These are phyloP conservation scores for Selenia dentaria DNA, from an alignment of 2,888 invertebrate species.

Conservation along the genomic window DNA sequence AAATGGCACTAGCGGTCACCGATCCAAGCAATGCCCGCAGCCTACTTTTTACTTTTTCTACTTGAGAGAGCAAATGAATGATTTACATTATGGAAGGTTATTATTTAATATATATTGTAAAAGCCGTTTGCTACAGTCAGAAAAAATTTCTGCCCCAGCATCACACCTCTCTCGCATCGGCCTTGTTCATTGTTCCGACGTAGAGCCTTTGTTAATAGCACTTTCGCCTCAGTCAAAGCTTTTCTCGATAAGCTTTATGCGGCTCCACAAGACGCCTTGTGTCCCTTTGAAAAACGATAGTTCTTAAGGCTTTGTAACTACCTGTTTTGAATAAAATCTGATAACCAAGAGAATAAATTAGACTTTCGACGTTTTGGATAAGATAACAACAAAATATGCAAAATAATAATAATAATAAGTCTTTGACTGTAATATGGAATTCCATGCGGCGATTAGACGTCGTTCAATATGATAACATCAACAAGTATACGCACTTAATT, in stretches of 20 bases:
- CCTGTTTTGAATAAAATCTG: neutral
- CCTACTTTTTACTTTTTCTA: no score
- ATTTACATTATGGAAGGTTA: no score
- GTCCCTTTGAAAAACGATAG: conserved; percentile 21
- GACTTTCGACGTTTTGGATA: conserved; percentile 5
- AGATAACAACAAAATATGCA: conserved; percentile 4
- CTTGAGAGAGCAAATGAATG: no score
- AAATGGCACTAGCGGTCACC: no score
- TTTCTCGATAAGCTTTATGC: conserved; percentile 49
- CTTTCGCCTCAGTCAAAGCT: conserved; percentile 60
- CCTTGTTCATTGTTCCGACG: conserved; percentile 55
- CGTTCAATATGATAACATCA: neutral
- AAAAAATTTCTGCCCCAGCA: neutral
- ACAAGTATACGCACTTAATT: conserved; percentile 10
- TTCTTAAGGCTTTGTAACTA: conserved; percentile 19
- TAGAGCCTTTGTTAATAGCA: conserved; percentile 53
- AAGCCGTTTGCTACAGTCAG: neutral
- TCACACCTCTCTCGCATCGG: neutral
- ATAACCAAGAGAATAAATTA: neutral
- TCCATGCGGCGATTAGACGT: conserved; percentile 2
- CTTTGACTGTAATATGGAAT: conserved; percentile 4
- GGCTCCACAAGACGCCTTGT: conserved; percentile 22
- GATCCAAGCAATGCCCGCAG: no score
- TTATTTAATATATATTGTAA: no score
- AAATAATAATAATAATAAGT: neutral